phyloP scores from a whole-genome alignment of 2,113 vertebrate species.

The Sialia sialis region DNA sequence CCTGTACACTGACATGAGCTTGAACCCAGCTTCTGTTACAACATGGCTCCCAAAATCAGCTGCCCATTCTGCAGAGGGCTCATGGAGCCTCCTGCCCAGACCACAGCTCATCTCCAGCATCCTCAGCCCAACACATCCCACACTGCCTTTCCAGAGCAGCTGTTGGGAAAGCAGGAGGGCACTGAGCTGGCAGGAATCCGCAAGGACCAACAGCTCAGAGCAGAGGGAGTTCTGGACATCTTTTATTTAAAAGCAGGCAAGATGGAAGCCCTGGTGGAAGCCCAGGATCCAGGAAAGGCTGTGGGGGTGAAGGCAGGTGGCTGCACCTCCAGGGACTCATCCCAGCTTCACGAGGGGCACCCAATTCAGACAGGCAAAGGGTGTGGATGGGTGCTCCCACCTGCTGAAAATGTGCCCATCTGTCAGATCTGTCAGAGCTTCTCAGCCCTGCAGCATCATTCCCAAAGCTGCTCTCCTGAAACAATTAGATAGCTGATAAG shows the following conservation, averaged over 20 bases:
- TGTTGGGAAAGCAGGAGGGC: not conserved
- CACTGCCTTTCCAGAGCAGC: not conserved
- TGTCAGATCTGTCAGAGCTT: not conserved
- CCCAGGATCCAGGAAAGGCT: fast-evolving
- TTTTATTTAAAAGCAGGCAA: not conserved
- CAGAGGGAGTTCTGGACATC: not conserved
- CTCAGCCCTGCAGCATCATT: not conserved
- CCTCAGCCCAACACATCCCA: not conserved
- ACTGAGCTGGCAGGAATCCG: not conserved
- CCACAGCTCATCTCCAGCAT: not conserved
- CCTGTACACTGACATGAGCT: not conserved
- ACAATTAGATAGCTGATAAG: not conserved
- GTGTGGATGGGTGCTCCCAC: not conserved
- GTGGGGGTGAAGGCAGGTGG: fast-evolving
- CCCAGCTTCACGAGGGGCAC: not conserved
- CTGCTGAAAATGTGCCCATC: not conserved
- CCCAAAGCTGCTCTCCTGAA: not conserved
- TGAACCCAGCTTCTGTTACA: not conserved
- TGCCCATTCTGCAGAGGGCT: not conserved
- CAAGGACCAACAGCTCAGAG: not conserved
- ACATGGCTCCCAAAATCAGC: fast-evolving
- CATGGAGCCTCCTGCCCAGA: not conserved
- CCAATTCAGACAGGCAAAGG: fast-evolving
- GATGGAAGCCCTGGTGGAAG: too few species aligned
- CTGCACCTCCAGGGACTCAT: not conserved